Base-by-base conservation (phyloP, 2,888 invertebrate genomes). In the Lithophane semibrunnea region DNA sequence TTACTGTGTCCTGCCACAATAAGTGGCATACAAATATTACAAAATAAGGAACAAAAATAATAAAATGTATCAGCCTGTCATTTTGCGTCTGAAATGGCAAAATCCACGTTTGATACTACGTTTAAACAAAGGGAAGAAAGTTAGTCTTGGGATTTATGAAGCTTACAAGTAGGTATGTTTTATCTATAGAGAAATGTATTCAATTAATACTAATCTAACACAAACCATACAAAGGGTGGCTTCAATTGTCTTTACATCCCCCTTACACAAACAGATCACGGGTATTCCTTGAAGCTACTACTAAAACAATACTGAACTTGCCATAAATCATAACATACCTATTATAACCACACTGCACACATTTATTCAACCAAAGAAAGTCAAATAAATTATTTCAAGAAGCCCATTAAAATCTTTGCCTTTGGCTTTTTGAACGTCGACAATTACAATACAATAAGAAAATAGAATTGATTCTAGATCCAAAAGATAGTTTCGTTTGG, bases 271-370 rank as follows among this genome's bases (percentile, higher is more conserved):
- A 77, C 16, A 77, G n/a, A 49, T 52, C 58, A 54, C 7, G 52
- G 44, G 63, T 79, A 75, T 61, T 29, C 76, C 56, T 24, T 18
- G 29, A 54, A 68, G 37, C 67, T n/a, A 24, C 13, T 58, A 60
- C 66, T 66, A 65, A 73, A 77, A 69, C 65, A 81, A 80, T 80
- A 73, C 52, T 77, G 73, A 13, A 12, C 16, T 73, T 66, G 21
- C 47, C 44, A 24, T 29, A 29, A n/a, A 18, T 60, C 49, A 44
- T 67, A 70, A 73, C 61, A 71, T 37, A 5, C 37, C 37, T 56
- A 71, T 63, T 66, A 75, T 64, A 72, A 63, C 70, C 3, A 56
- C n/a, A 80, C 13, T 52, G 29, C 44, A 71, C 42, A 69, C 44
- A 24, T 71, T 56, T 60, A 75, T 77, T 56, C n/a, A 44, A n/a